Evolutionary conservation across 2,113 vertebrate genomes (phyloP), one percentile per base, ranked within the genome.

Genomic region (Neotragus pygmaeus): DNA sequence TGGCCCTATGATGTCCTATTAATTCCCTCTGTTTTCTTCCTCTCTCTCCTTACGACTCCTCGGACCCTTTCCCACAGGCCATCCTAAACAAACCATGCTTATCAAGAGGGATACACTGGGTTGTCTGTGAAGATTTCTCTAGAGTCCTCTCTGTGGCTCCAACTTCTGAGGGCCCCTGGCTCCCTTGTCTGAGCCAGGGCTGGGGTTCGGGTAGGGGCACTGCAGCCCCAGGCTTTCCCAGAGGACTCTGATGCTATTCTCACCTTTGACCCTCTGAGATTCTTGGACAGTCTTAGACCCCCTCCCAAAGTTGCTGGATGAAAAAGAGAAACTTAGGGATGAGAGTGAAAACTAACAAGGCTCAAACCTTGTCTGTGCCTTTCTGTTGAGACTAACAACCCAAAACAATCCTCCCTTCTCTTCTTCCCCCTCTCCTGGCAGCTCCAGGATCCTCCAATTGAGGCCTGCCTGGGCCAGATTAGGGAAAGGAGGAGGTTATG

Each of bases 401-500:
- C 2, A 17, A 90, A 92, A 55, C 8, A 5, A 30, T 9, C 39
- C 55, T 70, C 33, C 39, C 14, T 62, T 47, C 78, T 62, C 51
- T 43, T 30, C 57, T 33, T 49, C n/a, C 58, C n/a, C 43, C 87
- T 83, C 27, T 90, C 78, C 90, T 81, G 87, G 94, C 92, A 92
- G 78, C 39, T 80, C 62, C 11, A 23, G 58, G 57, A 90, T 55
- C 78, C 47, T 95, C 95, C 91, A 64, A 7, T 25, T 90, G 73
- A 81, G 87, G 80, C 96, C 90, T 95, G 93, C 96, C 91, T 80
- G 64, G 55, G 49, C 95, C 1, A 0, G 95, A 93, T 51, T 75
- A 86, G 64, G 43, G 25, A 89, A 93, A 78, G n/a, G 45, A 86
- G 88, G 60, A 97, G 83, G 95, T 89, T 84, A 94, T 49, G 97